Evolutionary conservation across 2,797 vertebrate species (phyloP), one percentile per base, ranked within the genome.

Genomic region (Gymnoscopelus braueri): DNA sequence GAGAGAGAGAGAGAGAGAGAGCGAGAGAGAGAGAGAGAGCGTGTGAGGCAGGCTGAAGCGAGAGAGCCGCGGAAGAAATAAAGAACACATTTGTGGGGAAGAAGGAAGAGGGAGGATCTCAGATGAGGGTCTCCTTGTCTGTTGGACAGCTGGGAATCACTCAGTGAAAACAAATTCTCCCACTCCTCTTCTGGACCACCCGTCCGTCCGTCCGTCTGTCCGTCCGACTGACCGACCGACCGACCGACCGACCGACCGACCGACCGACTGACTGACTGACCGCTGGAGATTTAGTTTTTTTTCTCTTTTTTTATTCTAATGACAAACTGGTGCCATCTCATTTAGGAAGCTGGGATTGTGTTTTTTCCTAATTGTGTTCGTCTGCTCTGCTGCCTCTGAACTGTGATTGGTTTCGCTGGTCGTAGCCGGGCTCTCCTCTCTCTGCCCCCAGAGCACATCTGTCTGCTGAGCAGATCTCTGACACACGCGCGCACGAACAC

Each of bases 91-190:
- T 89, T 84, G 79, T 87, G 80, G 85, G 84, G 39, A 9, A 88
- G 88, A 86, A 89, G 86, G 88, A 87, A 89, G 84, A 80, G 80
- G 85, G 75, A 89, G 90, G 87, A 90, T 83, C 81, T 74, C 84
- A 86, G 74, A 83, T 81, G 75, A 88, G 86, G 82, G 89, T 87
- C 84, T 90, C 80, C 81, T 85, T 87, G 82, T 85, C 72, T 72
- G 72, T 84, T 65, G 78, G 82, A 55, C 83, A 88, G 87, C 86
- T 83, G 79, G 89, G 90, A 66, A 39, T 56, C 53, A 24, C 35
- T 56, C 52, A 39, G 10, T 56, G 55, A 54, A 32, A 39, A 90
- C 86, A 76, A 81, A 78, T 74, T 74, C 78, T 79, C 69, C 54
- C 73, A 69, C 83, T 84, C 80, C 50, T 79, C 82, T 76, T 60